These are phyloP conservation scores for Pampus argenteus DNA, from an alignment of 2,797 vertebrate species.

Conservation along the genomic window DNA sequence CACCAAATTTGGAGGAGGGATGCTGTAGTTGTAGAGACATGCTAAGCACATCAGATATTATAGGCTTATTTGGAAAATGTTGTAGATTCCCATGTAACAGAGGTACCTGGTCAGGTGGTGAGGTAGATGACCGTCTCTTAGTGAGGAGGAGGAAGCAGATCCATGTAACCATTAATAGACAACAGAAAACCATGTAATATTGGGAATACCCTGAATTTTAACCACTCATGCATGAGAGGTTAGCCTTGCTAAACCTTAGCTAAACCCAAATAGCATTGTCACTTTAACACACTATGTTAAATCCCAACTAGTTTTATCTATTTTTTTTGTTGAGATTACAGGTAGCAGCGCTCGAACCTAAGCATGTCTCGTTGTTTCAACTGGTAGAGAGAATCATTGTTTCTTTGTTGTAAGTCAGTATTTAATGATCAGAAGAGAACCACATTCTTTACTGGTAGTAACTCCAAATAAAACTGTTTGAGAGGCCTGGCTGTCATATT, in stretches of 20 bases:
- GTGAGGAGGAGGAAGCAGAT: not conserved
- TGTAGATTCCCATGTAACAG: not conserved
- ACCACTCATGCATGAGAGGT: not conserved
- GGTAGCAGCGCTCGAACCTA: no score
- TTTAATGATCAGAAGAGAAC: not conserved
- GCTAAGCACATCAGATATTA: no score
- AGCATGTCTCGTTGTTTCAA: no score
- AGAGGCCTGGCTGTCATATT: not conserved
- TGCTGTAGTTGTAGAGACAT: no score
- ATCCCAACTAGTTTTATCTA: no score
- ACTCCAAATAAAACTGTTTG: not conserved
- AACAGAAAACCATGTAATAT: not conserved
- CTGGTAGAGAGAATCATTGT: not conserved
- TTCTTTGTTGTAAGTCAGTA: not conserved
- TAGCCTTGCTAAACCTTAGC: not conserved
- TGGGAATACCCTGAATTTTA: not conserved
- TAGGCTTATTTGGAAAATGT: not conserved
- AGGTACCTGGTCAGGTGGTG: not conserved
- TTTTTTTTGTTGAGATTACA: not conserved
- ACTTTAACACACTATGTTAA: not conserved
- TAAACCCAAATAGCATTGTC: not conserved
- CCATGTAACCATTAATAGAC: not conserved
- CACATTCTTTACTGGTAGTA: not conserved
- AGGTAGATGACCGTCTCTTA: not conserved
- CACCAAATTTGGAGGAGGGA: slow-evolving; percentile 9